These are phyloP conservation scores for Anastatus disparis DNA, from an alignment of 1,140 invertebrate genomes.

Conservation along the genomic window DNA sequence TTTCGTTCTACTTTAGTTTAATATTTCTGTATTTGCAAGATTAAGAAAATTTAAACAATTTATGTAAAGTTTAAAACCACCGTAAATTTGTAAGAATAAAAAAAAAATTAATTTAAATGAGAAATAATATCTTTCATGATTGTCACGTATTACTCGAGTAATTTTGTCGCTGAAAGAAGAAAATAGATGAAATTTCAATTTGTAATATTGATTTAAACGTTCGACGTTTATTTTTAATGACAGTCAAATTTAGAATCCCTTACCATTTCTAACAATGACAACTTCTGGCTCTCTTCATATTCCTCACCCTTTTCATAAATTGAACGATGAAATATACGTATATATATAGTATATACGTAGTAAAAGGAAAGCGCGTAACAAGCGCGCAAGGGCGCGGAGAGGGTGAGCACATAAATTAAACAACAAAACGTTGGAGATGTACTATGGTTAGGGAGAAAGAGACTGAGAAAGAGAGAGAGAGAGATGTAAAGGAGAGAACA, in stretches of 20 bases:
- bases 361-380: constrained; percentile 7
- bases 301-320: constrained; percentile 4
- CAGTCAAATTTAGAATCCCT: background rate
- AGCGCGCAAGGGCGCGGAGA: background rate
- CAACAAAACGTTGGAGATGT: constrained; percentile 25
- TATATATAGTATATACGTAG: too few relatives aligned
- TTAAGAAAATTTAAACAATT: too few relatives aligned
- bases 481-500: background rate
- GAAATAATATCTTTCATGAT: too few relatives aligned
- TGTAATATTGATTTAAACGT: constrained; percentile 20
- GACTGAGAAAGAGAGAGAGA: background rate
- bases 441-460: background rate
- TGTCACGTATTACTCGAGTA: too few relatives aligned
- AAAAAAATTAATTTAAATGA: too few relatives aligned
- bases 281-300: background rate
- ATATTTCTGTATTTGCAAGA: too few relatives aligned
- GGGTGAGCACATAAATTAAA: constrained; percentile 31
- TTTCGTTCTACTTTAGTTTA: too few relatives aligned
- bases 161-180: too few relatives aligned
- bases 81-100: too few relatives aligned
- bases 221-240: constrained; percentile 15
- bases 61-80: too few relatives aligned
- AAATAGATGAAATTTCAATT: background rate
- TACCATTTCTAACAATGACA: background rate
- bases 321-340: background rate